Base-by-base conservation (phyloP, 2,797 vertebrate genomes). In the Clarias laeviceps region DNA sequence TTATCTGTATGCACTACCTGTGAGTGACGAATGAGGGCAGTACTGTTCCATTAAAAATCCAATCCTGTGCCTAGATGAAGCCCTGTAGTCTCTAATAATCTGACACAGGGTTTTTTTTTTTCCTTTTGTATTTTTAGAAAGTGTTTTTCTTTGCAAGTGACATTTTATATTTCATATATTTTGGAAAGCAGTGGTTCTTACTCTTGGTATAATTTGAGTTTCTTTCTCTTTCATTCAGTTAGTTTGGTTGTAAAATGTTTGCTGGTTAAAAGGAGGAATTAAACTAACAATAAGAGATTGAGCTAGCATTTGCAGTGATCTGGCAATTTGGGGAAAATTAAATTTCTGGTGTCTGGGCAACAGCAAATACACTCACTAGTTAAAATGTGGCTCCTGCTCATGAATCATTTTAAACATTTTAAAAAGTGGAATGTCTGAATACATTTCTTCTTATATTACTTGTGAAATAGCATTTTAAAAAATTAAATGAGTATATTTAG, bases 11-110 rank as follows among this genome's bases (percentile, higher is more conserved):
- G 70, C 84, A 73, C 66, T 80, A 82, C 24, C 70, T 37, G 32
- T 83, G 77, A 79, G 45, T 56, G 62, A 92, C 93, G 91, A 92
- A 89, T 87, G 94, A 88, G 87, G 94, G 94, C 93, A 94, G 93
- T 93, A 93, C 83, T 89, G 15, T 29, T 76, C 66, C 73, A 68
- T 45, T 32, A n/a, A 11, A 80, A 78, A 84, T 45, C n/a, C 40
- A 5, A 0, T 34, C 37, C 1, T 66, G 27, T 22, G 2, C 22
- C 8, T 24, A 34, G 1, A 37, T 6, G n/a, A n/a, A 18, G 4
- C n/a, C n/a, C 37, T 9, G 14, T 50, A 54, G 6, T 59, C 15
- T 45, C n/a, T 70, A 69, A 50, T 32, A 70, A 37, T 9, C 12
- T 72, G 14, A 57, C 7, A 32, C 2, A 1, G 0, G 9, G 14